These are phyloP conservation scores for Eupelmus urozonus DNA, from an alignment of 2,888 invertebrate species.

Conservation along the genomic window DNA sequence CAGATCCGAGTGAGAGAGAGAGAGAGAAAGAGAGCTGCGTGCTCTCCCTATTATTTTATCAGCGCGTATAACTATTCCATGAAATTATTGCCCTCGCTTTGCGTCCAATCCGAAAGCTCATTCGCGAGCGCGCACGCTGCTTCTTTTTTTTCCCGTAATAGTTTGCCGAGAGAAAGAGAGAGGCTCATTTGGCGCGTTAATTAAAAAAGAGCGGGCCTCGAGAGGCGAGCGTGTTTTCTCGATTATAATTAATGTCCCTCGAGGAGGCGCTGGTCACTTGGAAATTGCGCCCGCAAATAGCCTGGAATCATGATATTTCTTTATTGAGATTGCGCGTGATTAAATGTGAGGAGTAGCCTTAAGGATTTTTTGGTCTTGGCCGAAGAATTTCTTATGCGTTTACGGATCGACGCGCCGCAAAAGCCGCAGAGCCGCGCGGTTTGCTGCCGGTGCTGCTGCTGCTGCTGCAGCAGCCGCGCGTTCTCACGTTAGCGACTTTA, in stretches of 20 bases:
- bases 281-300: slow-evolving; percentile 4
- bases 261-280: background rate
- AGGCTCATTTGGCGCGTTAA: no score
- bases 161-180: no score
- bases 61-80: slow-evolving; percentile 39
- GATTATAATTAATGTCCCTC: slow-evolving; percentile 30
- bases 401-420: slow-evolving; percentile 62
- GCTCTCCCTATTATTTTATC: slow-evolving; percentile 52
- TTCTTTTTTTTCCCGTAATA: no score
- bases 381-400: slow-evolving; percentile 57
- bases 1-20: slow-evolving; percentile 47
- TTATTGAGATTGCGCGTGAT: slow-evolving; percentile 50
- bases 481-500: slow-evolving; percentile 64
- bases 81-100: slow-evolving; percentile 27
- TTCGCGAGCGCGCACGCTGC: no score
- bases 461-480: slow-evolving; percentile 11
- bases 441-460: no score
- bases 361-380: slow-evolving; percentile 8
- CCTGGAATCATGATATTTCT: slow-evolving; percentile 35
- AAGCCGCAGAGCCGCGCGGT: slow-evolving; percentile 52
- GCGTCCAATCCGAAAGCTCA: no score
- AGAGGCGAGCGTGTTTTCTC: background rate
- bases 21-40: background rate
- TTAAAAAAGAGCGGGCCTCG: no score
- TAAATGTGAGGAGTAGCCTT: slow-evolving; percentile 56